Evolutionary conservation across 2,113 vertebrate genomes (phyloP).

Genomic region (Poeciliopsis retropinna): DNA sequence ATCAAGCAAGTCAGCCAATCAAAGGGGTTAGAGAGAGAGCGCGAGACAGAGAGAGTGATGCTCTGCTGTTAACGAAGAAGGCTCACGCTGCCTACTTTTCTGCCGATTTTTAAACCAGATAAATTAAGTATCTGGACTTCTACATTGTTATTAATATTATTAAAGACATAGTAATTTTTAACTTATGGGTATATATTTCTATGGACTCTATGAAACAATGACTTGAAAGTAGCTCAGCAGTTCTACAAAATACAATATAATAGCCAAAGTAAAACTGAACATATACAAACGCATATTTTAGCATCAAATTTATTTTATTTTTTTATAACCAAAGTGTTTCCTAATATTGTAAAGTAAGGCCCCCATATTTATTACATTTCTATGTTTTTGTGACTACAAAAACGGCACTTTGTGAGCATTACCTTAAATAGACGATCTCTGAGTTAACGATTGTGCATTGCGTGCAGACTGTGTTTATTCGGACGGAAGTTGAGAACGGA

Average conservation of each 20-base stretch:
- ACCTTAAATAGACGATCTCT: constrained; percentile 55
- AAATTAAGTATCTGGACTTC: not conserved
- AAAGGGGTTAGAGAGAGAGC: constrained; percentile 41
- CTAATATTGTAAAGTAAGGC: not conserved
- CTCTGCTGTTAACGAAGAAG: not conserved
- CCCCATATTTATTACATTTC: not conserved
- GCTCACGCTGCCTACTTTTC: constrained; percentile 48
- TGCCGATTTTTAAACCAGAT: not conserved
- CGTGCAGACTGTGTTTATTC: constrained; percentile 85
- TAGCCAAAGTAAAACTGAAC: not conserved
- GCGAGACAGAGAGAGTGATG: not conserved
- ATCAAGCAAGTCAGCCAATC: constrained; percentile 39
- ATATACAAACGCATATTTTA: not conserved
- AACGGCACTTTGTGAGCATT: constrained; percentile 9
- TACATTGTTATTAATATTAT: not conserved
- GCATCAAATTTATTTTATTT: not conserved
- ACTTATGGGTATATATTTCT: not conserved
- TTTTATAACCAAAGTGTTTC: not conserved
- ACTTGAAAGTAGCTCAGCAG: not conserved
- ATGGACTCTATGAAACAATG: not conserved
- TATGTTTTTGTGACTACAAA: not conserved
- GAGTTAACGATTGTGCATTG: constrained; percentile 84
- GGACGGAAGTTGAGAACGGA: constrained; percentile 77
- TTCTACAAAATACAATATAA: not conserved
- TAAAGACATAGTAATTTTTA: not conserved